phyloP scores from a whole-genome alignment of 2,888 invertebrate species.

The Amblyteles armatorius region DNA sequence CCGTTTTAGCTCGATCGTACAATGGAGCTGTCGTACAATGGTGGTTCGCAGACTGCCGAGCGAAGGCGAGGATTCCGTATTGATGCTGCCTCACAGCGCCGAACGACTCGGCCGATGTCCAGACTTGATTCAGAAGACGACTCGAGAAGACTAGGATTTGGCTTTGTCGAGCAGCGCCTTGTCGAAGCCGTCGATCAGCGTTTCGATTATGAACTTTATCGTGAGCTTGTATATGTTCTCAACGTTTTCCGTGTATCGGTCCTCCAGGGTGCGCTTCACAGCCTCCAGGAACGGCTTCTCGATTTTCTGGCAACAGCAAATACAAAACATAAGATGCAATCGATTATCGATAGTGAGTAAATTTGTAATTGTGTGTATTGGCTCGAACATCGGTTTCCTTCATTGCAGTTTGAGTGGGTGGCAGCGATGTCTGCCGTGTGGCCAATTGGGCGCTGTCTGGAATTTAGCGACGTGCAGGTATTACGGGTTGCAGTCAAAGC shows the following conservation, averaged over 20 bases:
- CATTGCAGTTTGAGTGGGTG: not conserved
- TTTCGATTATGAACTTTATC: constrained; percentile 94
- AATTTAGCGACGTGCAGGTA: not conserved
- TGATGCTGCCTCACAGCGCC: not conserved
- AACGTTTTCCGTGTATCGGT: constrained; percentile 95
- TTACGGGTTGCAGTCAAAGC: not conserved
- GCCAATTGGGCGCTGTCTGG: not conserved
- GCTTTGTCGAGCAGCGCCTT: constrained; percentile 80
- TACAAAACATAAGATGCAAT: constrained; percentile 23
- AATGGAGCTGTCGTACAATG: constrained; percentile 13
- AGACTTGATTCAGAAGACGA: constrained; percentile 23
- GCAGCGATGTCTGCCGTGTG: not conserved
- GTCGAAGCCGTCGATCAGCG: constrained; percentile 92
- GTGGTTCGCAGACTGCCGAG: not conserved
- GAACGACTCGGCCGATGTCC: constrained; percentile 24
- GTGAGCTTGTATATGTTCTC: constrained; percentile 95
- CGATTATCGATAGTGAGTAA: not conserved
- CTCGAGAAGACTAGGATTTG: constrained; percentile 69
- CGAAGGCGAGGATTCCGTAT: not conserved
- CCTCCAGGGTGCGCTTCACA: constrained; percentile 93
- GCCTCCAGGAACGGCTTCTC: constrained; percentile 95
- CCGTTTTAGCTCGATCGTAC: constrained; percentile 15
- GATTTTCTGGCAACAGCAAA: constrained; percentile 90
- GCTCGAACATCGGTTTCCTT: not conserved
- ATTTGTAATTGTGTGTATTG: not conserved